These are phyloP conservation scores for Nebria brevicollis DNA, from an alignment of 2,888 invertebrate species.

Conservation along the genomic window DNA sequence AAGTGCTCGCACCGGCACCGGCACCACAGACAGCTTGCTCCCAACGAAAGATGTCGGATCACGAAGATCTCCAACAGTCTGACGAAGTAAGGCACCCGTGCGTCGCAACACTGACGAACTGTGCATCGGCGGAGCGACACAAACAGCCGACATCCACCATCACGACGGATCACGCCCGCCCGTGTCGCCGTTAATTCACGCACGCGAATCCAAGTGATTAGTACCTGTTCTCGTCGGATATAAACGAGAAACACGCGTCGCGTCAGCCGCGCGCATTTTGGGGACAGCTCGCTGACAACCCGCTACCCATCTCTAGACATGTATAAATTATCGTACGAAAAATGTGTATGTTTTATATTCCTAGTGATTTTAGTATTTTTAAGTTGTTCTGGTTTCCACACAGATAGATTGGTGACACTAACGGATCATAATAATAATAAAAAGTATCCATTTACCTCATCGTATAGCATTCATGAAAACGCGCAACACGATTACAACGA, in stretches of 20 bases:
- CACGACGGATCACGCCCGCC: slow-evolving; percentile 29
- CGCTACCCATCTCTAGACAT: slow-evolving; percentile 57
- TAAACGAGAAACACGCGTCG: slow-evolving; percentile 6
- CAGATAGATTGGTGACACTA: slow-evolving; percentile 56
- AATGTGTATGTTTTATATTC: slow-evolving; percentile 63
- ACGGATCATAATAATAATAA: slow-evolving; percentile 40
- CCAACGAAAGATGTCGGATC: slow-evolving; percentile 58
- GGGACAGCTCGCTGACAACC: slow-evolving; percentile 51
- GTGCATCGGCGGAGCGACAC: slow-evolving; percentile 54
- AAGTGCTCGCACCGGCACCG: slow-evolving; percentile 37
- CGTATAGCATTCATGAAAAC: slow-evolving; percentile 31
- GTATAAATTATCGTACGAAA: slow-evolving; percentile 63
- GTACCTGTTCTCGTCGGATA: background rate
- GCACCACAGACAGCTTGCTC: slow-evolving; percentile 52
- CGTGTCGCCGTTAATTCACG: slow-evolving; percentile 24
- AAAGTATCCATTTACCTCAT: slow-evolving; percentile 44
- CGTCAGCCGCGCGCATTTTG: slow-evolving; percentile 38
- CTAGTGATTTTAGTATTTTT: slow-evolving; percentile 62
- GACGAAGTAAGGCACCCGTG: slow-evolving; percentile 55
- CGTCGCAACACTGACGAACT: slow-evolving; percentile 50
- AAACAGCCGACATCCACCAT: slow-evolving; percentile 48
- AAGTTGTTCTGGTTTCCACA: slow-evolving; percentile 64
- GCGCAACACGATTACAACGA: slow-evolving; percentile 30
- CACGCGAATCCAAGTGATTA: background rate
- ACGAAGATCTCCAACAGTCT: slow-evolving; percentile 54